phyloP scores from a whole-genome alignment of 2,797 vertebrate genomes.

The Synaphobranchus kaupii region DNA sequence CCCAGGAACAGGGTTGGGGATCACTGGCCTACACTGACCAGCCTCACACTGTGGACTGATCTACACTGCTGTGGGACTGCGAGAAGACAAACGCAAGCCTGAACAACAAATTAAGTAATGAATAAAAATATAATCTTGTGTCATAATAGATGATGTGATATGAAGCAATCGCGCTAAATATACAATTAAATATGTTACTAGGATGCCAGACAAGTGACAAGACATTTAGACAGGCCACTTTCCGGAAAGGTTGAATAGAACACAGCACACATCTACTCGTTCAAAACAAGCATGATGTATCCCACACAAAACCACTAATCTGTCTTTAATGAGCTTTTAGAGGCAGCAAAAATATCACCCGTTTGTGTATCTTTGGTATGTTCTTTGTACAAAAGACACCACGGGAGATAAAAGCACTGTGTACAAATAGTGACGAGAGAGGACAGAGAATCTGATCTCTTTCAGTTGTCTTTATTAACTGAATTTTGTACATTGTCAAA shows the following conservation, averaged over 20 bases:
- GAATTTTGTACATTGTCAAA: constrained; percentile 50
- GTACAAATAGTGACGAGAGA: constrained; percentile 11
- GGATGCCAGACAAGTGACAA: not conserved
- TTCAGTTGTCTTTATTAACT: constrained; percentile 58
- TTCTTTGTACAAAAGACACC: not conserved
- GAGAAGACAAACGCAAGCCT: not conserved
- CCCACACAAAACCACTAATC: not conserved
- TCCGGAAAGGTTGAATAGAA: not conserved
- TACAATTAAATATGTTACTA: not conserved
- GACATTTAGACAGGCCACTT: not conserved
- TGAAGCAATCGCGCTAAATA: not conserved
- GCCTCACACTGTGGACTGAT: not conserved
- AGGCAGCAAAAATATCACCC: not conserved
- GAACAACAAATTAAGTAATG: not conserved
- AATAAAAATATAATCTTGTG: not conserved
- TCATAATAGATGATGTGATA: not conserved
- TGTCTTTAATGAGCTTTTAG: no score
- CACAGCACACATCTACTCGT: not conserved
- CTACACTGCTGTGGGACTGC: not conserved
- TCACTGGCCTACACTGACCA: not conserved
- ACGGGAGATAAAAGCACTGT: not conserved
- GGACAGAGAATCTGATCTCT: constrained; percentile 18
- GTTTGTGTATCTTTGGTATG: not conserved
- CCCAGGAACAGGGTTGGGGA: no score
- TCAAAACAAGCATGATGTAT: not conserved